phyloP scores from a whole-genome alignment of 1,140 invertebrate species.

The Megathymus violae region DNA sequence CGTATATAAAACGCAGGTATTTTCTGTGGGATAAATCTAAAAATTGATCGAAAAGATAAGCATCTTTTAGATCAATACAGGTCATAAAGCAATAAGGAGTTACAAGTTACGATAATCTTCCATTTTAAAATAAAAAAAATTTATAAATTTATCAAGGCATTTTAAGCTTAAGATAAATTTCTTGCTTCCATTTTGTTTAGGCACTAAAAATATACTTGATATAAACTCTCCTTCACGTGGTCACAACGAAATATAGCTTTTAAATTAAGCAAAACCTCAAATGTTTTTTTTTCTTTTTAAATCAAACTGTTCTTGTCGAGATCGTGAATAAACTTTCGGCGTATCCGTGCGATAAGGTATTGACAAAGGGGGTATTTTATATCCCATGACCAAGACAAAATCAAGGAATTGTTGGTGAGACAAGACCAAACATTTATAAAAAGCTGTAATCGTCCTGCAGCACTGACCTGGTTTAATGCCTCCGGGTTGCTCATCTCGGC shows the following conservation, averaged over 20 bases:
- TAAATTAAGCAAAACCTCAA: conserved; percentile 30
- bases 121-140: conserved; percentile 45
- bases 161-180: conserved; percentile 47
- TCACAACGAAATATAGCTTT: conserved; percentile 33
- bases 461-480: conserved; percentile 37
- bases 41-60: conserved; percentile 40
- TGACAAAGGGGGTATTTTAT: conserved; percentile 32
- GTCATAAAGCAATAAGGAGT: conserved; percentile 27
- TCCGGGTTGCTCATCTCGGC: conserved; percentile 15
- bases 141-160: conserved; percentile 41
- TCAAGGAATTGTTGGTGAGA: conserved; percentile 35
- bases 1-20: conserved; percentile 43
- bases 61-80: conserved; percentile 41
- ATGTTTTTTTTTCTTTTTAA: no score
- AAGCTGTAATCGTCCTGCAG: conserved; percentile 41
- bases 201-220: conserved; percentile 38
- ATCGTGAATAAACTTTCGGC: not conserved
- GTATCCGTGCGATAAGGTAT: not conserved
- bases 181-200: conserved; percentile 39
- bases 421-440: conserved; percentile 46
- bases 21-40: conserved; percentile 29
- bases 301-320: conserved; percentile 27
- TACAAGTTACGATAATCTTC: conserved; percentile 46
- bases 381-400: conserved; percentile 45
- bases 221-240: conserved; percentile 33